phyloP scores from a whole-genome alignment of 2,797 vertebrate species.

The Toxotes lorentzi region DNA sequence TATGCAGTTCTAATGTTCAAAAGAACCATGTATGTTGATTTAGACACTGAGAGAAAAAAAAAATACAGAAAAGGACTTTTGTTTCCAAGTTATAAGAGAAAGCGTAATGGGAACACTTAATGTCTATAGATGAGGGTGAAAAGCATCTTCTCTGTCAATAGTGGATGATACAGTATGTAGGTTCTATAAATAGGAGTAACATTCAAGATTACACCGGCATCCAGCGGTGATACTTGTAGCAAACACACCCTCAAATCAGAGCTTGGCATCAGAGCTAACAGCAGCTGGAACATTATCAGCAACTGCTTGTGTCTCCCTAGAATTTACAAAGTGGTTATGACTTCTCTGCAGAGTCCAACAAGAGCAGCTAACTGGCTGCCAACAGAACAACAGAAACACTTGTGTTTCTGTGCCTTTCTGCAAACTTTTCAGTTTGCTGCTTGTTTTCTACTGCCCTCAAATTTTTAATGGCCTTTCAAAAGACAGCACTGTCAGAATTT shows the following conservation, averaged over 20 bases:
- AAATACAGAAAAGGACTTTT: no score
- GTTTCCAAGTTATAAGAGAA: no score
- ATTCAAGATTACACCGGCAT: slow-evolving; percentile 6
- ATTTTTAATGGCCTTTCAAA: slow-evolving; percentile 57
- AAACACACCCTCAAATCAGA: neutral
- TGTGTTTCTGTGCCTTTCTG: slow-evolving; percentile 7
- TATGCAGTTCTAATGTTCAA: no score
- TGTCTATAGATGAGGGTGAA: neutral
- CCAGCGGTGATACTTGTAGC: neutral
- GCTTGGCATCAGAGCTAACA: slow-evolving; percentile 1
- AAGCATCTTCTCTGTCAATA: neutral
- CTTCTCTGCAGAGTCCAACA: slow-evolving; percentile 46
- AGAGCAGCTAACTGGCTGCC: slow-evolving; percentile 15
- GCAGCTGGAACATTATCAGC: slow-evolving; percentile 4
- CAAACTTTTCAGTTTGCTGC: slow-evolving; percentile 41
- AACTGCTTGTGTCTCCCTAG: neutral
- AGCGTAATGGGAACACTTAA: no score
- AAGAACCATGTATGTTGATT: neutral
- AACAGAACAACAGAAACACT: slow-evolving; percentile 24
- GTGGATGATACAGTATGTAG: neutral
- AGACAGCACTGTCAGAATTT: slow-evolving; percentile 48
- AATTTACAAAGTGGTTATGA: slow-evolving; percentile 35
- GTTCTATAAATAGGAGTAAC: slow-evolving; percentile 1
- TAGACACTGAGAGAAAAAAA: neutral
- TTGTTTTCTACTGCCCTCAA: slow-evolving; percentile 44